phyloP scores from a whole-genome alignment of 2,888 invertebrate species.

The Melinaea marsaeus region DNA sequence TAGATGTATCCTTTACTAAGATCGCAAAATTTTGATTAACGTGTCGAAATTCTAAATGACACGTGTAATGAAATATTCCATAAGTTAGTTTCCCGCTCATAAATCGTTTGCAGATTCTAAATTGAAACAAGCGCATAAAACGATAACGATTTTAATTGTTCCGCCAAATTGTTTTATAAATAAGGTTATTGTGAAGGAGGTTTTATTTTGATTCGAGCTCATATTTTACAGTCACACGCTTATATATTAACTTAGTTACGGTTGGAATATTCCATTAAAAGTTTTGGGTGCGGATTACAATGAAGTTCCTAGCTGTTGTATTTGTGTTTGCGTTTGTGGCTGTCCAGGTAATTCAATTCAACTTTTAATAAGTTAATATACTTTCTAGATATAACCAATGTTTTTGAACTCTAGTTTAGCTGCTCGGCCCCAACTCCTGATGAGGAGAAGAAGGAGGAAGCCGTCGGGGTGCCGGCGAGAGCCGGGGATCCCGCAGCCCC shows the following conservation, averaged over 20 bases:
- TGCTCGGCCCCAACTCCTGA: constrained; percentile 48
- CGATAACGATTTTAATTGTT: constrained; percentile 60
- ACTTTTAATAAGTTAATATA: neutral
- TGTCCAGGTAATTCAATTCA: constrained; percentile 48
- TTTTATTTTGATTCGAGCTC: constrained; percentile 46
- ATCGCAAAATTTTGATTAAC: neutral
- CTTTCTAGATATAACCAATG: neutral
- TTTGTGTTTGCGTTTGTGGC: constrained; percentile 59
- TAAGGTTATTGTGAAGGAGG: constrained; percentile 41
- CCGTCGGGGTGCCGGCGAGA: constrained; percentile 19
- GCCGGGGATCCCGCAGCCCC: constrained; percentile 26
- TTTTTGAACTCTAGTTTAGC: constrained; percentile 39
- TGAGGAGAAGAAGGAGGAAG: constrained; percentile 48
- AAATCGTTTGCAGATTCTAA: constrained; percentile 17
- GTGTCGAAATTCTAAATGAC: neutral
- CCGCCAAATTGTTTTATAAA: constrained; percentile 55
- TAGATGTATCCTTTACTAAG: neutral
- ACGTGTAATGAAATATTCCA: constrained; percentile 4
- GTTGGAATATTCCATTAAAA: constrained; percentile 6
- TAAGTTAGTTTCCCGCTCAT: neutral
- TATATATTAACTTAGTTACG: constrained; percentile 50
- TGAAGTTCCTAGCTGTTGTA: constrained; percentile 54
- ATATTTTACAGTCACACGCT: constrained; percentile 36
- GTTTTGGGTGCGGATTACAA: constrained; percentile 35
- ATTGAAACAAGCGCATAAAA: constrained; percentile 40